Base-by-base conservation (phyloP, 2,888 invertebrate species). In the Drosophila formosana region DNA sequence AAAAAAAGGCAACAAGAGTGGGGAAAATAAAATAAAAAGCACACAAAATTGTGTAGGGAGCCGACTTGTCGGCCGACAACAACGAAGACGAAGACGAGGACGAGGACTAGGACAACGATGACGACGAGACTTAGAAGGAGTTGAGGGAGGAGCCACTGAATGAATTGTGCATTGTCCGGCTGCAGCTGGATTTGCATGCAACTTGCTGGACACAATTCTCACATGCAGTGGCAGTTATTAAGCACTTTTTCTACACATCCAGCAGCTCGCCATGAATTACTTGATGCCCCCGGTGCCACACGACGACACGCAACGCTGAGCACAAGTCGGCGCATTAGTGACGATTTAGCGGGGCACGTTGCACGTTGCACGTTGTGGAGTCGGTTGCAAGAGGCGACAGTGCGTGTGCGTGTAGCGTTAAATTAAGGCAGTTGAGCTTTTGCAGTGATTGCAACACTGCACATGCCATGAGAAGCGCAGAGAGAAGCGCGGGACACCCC, bases 321-420 rank as follows among this genome's bases (percentile, higher is more conserved):
- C 84, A 87, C 78, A 81, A 81, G 82, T 71, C 77, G 81, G 63
- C 80, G 77, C 78, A 88, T 87, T 88, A 88, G 86, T 80, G 88
- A 79, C 84, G 85, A 86, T 88, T 84, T 87, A 80, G 77, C 80
- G 66, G 1, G 13, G 6, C 18, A 18, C 18, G 18, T 18, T 18
- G n/a, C 13, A 8, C 3, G 28, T 25, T 41, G 30, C 4, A 8
- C 3, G 28, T 25, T 41, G 30, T 4, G 3, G 50, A 37, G 37
- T 58, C 34, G 52, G 55, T 66, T 73, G 70, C 68, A 63, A 66
- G 58, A 72, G 69, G 78, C 66, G 75, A 63, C 61, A 68, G 69
- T 81, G 78, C 78, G 71, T 80, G 86, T 73, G 86, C 84, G 82
- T 72, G 68, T 64, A 82, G 85, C 85, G 85, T 85, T 84, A 83